Percentiles rank a stretch among this genome's conserved stretches.
These are phyloP conservation scores for Amblyjoppa proteus DNA, from an alignment of 2,888 invertebrate species.

Conservation along the genomic window DNA sequence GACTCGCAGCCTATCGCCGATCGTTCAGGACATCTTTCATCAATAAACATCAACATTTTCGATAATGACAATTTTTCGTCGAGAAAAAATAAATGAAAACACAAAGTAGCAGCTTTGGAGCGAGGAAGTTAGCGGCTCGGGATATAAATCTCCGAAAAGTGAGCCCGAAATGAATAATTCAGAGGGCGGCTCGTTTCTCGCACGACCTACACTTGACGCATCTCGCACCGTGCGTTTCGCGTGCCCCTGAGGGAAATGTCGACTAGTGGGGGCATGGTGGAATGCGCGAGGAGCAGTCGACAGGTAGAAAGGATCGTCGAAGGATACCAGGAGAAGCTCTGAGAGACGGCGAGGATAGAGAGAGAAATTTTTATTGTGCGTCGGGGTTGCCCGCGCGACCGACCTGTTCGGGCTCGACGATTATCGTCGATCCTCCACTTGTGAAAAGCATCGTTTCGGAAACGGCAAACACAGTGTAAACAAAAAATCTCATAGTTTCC, in stretches of 20 bases:
- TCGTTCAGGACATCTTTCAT: not conserved
- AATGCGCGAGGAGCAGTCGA: slow-evolving; percentile 70
- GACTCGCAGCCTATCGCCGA: not conserved
- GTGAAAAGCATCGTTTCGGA: not conserved
- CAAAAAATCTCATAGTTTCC: not conserved
- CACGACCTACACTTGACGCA: slow-evolving; percentile 30
- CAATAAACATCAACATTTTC: not conserved
- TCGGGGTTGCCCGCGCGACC: slow-evolving; percentile 21
- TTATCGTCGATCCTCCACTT: not conserved
- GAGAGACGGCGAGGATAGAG: slow-evolving; percentile 34
- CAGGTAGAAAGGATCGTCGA: slow-evolving; percentile 70
- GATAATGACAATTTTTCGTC: too few relatives aligned
- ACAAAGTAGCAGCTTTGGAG: not conserved
- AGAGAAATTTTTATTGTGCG: slow-evolving; percentile 57
- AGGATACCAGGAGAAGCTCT: slow-evolving; percentile 62
- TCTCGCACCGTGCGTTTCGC: slow-evolving; percentile 57
- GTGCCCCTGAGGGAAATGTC: slow-evolving; percentile 60
- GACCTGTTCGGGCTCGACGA: not conserved
- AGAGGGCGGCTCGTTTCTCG: not conserved
- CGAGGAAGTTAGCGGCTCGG: not conserved
- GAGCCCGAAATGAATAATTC: not conserved
- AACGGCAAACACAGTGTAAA: not conserved
- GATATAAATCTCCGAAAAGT: not conserved
- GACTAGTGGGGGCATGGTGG: slow-evolving; percentile 70
- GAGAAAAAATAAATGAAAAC: too few relatives aligned